Evolutionary conservation across 2,888 invertebrate species (phyloP).

Genomic region (Athrips mouffetella): DNA sequence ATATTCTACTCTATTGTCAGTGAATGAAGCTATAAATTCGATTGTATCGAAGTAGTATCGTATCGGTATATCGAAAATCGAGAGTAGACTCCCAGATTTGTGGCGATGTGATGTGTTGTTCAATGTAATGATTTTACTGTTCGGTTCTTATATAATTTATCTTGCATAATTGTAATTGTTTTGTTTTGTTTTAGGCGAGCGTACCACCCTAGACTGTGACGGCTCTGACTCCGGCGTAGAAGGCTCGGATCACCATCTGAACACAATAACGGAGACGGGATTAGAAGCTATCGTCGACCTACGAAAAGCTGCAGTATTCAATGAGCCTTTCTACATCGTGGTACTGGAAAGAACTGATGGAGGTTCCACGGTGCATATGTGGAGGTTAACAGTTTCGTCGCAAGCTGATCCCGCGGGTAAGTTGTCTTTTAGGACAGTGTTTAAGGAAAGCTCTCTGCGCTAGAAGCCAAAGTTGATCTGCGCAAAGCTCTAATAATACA

Average conservation of each 20-base stretch:
- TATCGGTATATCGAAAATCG: too few relatives aligned
- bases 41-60: too few relatives aligned
- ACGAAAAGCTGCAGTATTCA: slow-evolving; percentile 90
- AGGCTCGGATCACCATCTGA: slow-evolving; percentile 42
- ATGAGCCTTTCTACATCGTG: slow-evolving; percentile 97
- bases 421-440: too few relatives aligned
- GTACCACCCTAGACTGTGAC: slow-evolving; percentile 50
- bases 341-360: slow-evolving; percentile 91
- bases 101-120: too few relatives aligned
- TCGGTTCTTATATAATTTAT: too few relatives aligned
- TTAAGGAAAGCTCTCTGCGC: too few relatives aligned
- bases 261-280: slow-evolving; percentile 80
- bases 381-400: slow-evolving; percentile 94
- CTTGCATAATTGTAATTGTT: too few relatives aligned
- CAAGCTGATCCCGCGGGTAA: slow-evolving; percentile 72
- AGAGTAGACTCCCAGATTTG: too few relatives aligned
- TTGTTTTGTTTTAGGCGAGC: slow-evolving; percentile 45
- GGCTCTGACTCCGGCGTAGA: slow-evolving; percentile 54
- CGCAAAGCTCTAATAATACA: slow-evolving; percentile 91
- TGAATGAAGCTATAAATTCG: too few relatives aligned
- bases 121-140: too few relatives aligned
- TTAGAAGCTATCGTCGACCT: slow-evolving; percentile 94
- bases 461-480: slow-evolving; percentile 93
- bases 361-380: slow-evolving; percentile 95
- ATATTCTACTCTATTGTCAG: too few relatives aligned